Evolutionary conservation across 92 coral and sea anemone species (phyloP).

Genomic region (Galaxea fascicularis): DNA sequence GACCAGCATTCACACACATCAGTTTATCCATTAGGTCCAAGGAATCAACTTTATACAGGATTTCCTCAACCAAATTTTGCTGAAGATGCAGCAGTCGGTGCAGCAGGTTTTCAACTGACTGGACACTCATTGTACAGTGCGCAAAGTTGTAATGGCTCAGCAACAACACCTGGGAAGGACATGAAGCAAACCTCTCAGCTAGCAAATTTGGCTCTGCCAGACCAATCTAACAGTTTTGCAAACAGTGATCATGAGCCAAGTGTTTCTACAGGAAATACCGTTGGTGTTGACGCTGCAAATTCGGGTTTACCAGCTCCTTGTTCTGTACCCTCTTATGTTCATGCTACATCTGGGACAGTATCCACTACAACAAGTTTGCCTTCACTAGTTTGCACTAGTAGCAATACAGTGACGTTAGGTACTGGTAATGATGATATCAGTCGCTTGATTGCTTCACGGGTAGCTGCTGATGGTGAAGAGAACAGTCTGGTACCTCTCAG

Average conservation of each 20-base stretch:
- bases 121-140: neutral
- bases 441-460: neutral
- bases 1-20: neutral
- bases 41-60: neutral
- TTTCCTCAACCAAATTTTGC: neutral
- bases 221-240: neutral
- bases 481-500: neutral
- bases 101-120: neutral
- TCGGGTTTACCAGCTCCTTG: neutral
- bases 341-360: neutral
- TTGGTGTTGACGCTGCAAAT: neutral
- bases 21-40: neutral
- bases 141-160: conserved; percentile 9
- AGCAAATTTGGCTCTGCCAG: neutral
- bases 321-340: neutral
- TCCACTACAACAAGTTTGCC: neutral
- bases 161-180: neutral
- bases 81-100: neutral
- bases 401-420: neutral
- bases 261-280: neutral
- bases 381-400: neutral
- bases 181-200: neutral
- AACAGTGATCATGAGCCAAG: neutral
- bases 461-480: neutral
- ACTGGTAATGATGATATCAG: neutral